A percentile compares a stretch with the other conserved stretches of the same genome.
These are phyloP conservation scores for Venustaconcha ellipsiformis DNA, from an alignment of 1,140 invertebrate species.

Conservation along the genomic window DNA sequence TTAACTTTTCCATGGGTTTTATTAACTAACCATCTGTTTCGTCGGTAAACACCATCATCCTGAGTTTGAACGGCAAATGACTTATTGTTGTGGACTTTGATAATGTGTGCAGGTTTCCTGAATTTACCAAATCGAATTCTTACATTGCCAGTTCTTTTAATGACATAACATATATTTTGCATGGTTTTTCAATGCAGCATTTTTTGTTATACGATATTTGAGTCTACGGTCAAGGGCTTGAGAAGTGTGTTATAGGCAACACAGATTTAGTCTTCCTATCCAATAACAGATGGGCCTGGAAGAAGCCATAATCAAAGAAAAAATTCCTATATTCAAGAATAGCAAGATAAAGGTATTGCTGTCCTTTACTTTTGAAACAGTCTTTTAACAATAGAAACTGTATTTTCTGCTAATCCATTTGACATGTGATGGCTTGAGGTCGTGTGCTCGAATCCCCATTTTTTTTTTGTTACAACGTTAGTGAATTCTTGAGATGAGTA, in stretches of 20 bases:
- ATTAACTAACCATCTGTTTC: no score
- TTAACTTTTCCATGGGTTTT: no score
- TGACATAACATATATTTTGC: no score
- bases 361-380: background rate
- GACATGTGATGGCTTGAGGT: slow-evolving; percentile 3
- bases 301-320: background rate
- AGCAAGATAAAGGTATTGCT: background rate
- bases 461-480: slow-evolving; percentile 7
- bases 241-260: background rate
- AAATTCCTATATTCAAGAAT: slow-evolving; percentile 3
- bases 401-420: background rate
- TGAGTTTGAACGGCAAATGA: slow-evolving; percentile 1
- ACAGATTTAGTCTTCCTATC: background rate
- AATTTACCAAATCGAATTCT: slow-evolving; percentile 6
- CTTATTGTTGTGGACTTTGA: slow-evolving; percentile 1
- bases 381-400: no score
- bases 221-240: no score
- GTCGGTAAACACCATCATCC: no score
- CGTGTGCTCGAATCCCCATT: slow-evolving; percentile 13
- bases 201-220: no score
- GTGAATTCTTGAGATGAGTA: slow-evolving; percentile 8
- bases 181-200: no score
- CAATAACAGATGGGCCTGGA: background rate
- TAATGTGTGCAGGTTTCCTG: slow-evolving; percentile 1
- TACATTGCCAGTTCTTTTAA: slow-evolving; percentile 1